Percentiles rank a stretch among this genome's conserved stretches.
phyloP scores from a whole-genome alignment of 2,888 invertebrate species.

The Drosophila ustulata region DNA sequence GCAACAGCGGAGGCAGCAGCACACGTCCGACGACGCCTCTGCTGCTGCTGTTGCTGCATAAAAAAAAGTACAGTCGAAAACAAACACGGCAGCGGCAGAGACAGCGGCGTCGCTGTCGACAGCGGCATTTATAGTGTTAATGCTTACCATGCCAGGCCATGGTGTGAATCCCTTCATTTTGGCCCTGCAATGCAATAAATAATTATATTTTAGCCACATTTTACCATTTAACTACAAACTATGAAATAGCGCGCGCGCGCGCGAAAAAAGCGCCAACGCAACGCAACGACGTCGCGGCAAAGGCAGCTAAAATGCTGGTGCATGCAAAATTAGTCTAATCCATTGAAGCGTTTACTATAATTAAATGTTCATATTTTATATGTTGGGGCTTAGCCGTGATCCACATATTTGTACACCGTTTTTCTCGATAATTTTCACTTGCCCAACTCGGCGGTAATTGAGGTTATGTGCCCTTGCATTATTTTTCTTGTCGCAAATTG shows the following conservation, averaged over 20 bases:
- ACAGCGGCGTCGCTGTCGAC: constrained; percentile 48
- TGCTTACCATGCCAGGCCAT: constrained; percentile 98
- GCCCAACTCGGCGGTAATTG: constrained; percentile 51
- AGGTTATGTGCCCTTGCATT: constrained; percentile 62
- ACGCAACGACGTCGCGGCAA: constrained; percentile 50
- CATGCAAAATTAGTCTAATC: constrained; percentile 10
- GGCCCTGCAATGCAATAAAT: constrained; percentile 90
- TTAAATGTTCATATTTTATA: background rate
- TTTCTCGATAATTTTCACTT: constrained; percentile 42
- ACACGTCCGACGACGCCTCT: constrained; percentile 42
- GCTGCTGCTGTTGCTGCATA: constrained; percentile 69
- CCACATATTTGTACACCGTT: constrained; percentile 49
- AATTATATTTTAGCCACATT: constrained; percentile 36
- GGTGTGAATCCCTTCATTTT: constrained; percentile 99
- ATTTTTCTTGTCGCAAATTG: constrained; percentile 15
- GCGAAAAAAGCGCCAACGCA: constrained; percentile 79
- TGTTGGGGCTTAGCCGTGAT: constrained; percentile 9
- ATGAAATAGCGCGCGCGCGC: constrained; percentile 78
- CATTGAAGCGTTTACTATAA: background rate
- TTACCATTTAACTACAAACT: constrained; percentile 18
- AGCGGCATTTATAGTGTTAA: constrained; percentile 35
- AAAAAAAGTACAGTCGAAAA: constrained; percentile 79
- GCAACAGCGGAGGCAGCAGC: constrained; percentile 32
- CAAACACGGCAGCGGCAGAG: constrained; percentile 71
- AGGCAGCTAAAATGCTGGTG: constrained; percentile 12